Conservation (phyloP, 1,140 invertebrate species). For the Pomacea maculata region DNA sequence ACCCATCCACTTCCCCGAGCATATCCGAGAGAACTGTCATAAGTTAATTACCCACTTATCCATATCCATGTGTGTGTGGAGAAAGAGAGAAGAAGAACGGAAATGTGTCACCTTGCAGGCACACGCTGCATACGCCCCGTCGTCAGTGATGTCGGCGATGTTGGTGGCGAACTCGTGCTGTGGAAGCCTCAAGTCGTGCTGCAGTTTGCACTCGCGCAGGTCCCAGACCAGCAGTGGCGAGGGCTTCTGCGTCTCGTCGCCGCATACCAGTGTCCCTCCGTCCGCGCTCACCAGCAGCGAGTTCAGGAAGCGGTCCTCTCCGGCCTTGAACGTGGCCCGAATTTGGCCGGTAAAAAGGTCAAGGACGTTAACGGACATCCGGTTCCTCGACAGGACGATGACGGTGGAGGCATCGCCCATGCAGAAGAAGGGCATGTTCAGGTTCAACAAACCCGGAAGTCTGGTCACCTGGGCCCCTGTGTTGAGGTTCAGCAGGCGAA, state of each 20-base stretch:
- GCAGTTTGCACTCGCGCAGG: slow-evolving; percentile 80
- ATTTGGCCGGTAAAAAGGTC: slow-evolving; percentile 65
- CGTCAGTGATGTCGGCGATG: slow-evolving; percentile 84
- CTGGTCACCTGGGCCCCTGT: slow-evolving; percentile 77
- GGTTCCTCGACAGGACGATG: slow-evolving; percentile 82
- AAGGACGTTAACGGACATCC: slow-evolving; percentile 92
- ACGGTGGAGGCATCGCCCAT: slow-evolving; percentile 81
- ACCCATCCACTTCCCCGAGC: too few relatives aligned
- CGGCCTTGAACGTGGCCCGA: slow-evolving; percentile 72
- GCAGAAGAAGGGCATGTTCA: slow-evolving; percentile 90
- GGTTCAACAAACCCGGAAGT: slow-evolving; percentile 88
- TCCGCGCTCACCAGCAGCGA: slow-evolving; percentile 86
- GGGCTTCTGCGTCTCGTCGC: slow-evolving; percentile 90
- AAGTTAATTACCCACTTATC: too few relatives aligned
- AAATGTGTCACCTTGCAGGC: slow-evolving; percentile 68
- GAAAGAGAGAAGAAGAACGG: neutral
- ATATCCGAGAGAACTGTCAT: too few relatives aligned
- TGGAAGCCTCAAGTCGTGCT: slow-evolving; percentile 86
- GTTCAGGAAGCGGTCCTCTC: slow-evolving; percentile 87
- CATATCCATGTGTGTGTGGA: too few relatives aligned
- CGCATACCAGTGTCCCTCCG: slow-evolving; percentile 86
- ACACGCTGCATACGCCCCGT: slow-evolving; percentile 76
- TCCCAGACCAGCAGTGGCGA: slow-evolving; percentile 90
- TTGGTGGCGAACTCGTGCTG: slow-evolving; percentile 88
- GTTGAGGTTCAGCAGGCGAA: slow-evolving; percentile 82